phyloP scores from a whole-genome alignment of 2,113 vertebrate genomes.

The Lichenostomus cassidix region DNA sequence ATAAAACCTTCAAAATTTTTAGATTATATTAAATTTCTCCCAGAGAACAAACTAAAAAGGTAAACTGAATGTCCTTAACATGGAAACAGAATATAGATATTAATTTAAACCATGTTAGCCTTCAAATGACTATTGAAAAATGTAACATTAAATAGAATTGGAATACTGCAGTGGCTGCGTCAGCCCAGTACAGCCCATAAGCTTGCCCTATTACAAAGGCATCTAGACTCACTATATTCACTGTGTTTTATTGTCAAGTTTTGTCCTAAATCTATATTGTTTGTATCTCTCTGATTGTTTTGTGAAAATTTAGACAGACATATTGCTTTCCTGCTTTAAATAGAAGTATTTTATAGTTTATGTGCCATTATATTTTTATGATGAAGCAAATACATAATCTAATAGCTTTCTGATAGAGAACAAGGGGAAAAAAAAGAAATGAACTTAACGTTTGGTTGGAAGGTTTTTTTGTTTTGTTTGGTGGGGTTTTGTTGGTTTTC shows the following conservation, averaged over 20 bases:
- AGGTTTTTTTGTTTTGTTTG: background rate
- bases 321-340: background rate
- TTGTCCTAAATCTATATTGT: background rate
- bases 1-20: background rate
- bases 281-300: background rate
- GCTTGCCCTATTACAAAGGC: background rate
- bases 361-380: background rate
- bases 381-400: background rate
- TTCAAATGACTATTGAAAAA: background rate
- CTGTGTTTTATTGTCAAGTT: background rate
- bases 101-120: background rate
- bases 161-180: background rate
- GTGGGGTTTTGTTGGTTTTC: no score
- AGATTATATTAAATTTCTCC: background rate
- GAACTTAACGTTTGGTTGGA: background rate
- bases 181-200: rapidly evolving
- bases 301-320: background rate
- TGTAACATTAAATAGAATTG: background rate
- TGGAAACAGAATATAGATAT: background rate
- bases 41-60: background rate
- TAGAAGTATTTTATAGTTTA: background rate
- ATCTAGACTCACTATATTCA: background rate
- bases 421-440: background rate
- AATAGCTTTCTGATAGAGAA: background rate
- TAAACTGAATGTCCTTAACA: background rate